phyloP scores from a whole-genome alignment of 2,888 invertebrate genomes.

The Agrenia bidenticulata region DNA sequence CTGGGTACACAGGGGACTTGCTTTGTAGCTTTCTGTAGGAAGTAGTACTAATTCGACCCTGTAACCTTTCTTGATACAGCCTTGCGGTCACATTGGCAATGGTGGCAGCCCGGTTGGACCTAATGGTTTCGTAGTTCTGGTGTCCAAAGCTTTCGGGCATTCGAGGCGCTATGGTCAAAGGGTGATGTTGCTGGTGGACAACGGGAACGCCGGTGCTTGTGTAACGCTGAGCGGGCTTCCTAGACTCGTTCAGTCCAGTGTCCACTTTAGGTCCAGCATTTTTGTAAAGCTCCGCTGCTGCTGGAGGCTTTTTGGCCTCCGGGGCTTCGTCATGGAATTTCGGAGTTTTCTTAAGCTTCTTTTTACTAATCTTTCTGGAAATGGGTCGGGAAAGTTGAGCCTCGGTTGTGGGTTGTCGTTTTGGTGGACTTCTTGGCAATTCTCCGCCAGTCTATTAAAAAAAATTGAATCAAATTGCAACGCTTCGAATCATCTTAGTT shows the following conservation, averaged over 20 bases:
- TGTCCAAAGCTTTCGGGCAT: slow-evolving; percentile 4
- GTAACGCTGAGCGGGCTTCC: neutral
- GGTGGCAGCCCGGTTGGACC: neutral
- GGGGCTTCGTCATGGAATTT: neutral
- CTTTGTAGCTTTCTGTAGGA: no score
- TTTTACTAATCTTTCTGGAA: no score
- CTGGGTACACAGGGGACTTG: no score
- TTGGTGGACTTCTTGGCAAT: neutral
- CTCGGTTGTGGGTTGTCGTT: neutral
- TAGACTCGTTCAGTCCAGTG: slow-evolving; percentile 1
- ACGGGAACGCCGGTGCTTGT: neutral
- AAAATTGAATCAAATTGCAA: neutral
- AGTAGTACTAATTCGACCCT: no score
- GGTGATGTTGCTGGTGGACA: neutral
- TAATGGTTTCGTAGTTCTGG: neutral
- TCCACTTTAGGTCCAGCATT: slow-evolving; percentile 1
- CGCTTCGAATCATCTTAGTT: no score
- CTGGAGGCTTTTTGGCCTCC: neutral
- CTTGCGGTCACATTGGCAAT: neutral
- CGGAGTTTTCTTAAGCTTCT: no score
- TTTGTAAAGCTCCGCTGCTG: neutral
- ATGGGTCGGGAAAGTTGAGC: neutral
- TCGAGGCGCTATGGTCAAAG: slow-evolving; percentile 29
- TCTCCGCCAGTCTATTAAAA: neutral
- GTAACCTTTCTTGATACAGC: neutral